Evolutionary conservation across 2,113 vertebrate genomes (phyloP).

Genomic region (Seriola quinqueradiata): DNA sequence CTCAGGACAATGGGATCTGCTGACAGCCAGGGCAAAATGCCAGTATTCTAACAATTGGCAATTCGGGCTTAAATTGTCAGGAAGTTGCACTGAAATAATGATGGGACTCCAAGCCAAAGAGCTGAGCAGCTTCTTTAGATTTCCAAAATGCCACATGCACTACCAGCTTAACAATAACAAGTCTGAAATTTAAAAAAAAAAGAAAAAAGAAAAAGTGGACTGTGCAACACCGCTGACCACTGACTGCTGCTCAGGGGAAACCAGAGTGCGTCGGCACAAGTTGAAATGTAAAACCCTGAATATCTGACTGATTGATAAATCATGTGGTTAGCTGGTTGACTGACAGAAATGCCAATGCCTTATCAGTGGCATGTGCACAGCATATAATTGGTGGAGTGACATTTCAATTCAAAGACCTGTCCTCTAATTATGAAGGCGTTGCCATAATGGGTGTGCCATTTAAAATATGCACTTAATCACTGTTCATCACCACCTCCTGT

Average conservation of each 20-base stretch:
- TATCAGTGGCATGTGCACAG: conserved; percentile 46
- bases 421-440: conserved; percentile 61
- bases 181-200: conserved; percentile 46
- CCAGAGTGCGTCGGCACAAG: conserved; percentile 18
- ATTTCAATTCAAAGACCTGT: conserved; percentile 71
- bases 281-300: conserved; percentile 45
- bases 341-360: conserved; percentile 68
- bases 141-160: conserved; percentile 62
- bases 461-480: conserved; percentile 62
- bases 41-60: conserved; percentile 55
- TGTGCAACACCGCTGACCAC: conserved; percentile 55
- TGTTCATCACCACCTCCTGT: conserved; percentile 34
- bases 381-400: conserved; percentile 70
- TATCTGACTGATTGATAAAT: conserved; percentile 52
- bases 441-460: conserved; percentile 69
- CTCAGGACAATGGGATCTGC: conserved; percentile 53
- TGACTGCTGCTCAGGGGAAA: conserved; percentile 39
- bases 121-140: conserved; percentile 54
- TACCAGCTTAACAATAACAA: conserved; percentile 46
- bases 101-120: conserved; percentile 54
- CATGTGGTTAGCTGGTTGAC: conserved; percentile 38
- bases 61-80: conserved; percentile 49
- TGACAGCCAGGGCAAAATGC: conserved; percentile 57
- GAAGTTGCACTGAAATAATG: conserved; percentile 69
- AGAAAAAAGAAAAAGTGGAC: conserved; percentile 59